Conservation (phyloP, 2,888 invertebrate species). For the Chydorus sphaericus region DNA sequence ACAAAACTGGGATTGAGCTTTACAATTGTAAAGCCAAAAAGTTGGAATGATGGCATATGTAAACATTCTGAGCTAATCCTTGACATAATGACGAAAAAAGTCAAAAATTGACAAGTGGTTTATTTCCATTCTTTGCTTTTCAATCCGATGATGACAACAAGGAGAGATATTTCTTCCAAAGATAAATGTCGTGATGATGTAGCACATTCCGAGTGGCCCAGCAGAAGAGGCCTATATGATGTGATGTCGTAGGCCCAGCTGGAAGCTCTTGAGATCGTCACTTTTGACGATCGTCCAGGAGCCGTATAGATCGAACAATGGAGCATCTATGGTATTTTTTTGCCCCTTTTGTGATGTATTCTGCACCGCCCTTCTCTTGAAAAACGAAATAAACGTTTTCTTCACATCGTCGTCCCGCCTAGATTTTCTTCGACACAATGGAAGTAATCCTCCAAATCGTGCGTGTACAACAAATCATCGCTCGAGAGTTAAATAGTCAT, state of each 20-base stretch:
- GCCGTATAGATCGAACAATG: not conserved
- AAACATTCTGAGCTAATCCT: too few species aligned
- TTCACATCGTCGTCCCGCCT: not conserved
- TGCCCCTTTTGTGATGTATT: not conserved
- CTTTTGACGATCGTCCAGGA: not conserved
- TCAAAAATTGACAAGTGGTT: too few species aligned
- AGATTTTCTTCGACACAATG: too few species aligned
- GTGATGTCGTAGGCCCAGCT: not conserved
- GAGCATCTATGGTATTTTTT: not conserved
- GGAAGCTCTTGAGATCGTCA: constrained; percentile 6
- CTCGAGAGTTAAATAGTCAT: constrained; percentile 4
- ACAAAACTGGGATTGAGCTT: too few species aligned
- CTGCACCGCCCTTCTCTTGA: not conserved
- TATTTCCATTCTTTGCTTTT: too few species aligned
- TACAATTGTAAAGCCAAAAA: too few species aligned
- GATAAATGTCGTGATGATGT: not conserved
- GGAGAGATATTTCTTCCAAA: too few species aligned
- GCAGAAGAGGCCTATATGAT: too few species aligned
- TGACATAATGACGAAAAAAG: too few species aligned
- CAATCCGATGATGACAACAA: too few species aligned
- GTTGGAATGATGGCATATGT: too few species aligned
- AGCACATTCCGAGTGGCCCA: constrained; percentile 2
- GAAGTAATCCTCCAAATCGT: constrained; percentile 6
- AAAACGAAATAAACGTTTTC: not conserved
- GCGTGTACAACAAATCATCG: not conserved